These are phyloP conservation scores for Cyanoliseus patagonus DNA, from an alignment of 2,113 vertebrate species.

Conservation along the genomic window DNA sequence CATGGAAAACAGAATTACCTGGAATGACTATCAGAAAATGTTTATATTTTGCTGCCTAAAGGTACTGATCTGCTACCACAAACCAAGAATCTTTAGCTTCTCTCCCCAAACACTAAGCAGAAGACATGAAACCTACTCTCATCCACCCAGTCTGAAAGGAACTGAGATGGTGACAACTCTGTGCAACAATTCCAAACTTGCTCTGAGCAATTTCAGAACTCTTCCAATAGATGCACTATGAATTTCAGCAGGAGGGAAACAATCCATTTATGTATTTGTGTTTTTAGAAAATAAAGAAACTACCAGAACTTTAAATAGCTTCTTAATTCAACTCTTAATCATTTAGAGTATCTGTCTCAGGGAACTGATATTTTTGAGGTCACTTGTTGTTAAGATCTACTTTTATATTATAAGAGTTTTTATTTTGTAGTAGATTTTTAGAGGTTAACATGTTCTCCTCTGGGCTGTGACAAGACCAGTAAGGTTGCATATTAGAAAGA, in stretches of 20 bases:
- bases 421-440: conserved; percentile 7
- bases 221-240: neutral
- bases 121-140: neutral
- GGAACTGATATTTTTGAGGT: neutral
- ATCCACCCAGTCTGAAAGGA: neutral
- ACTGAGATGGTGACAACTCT: neutral
- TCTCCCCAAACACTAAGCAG: neutral
- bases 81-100: neutral
- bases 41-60: neutral
- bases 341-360: neutral
- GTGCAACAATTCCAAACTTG: neutral
- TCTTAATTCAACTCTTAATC: neutral
- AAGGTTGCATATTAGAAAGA: neutral
- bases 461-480: neutral
- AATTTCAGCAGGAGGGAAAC: neutral
- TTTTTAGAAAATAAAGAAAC: neutral
- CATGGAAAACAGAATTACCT: neutral
- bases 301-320: neutral
- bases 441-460: neutral
- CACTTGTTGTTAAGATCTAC: neutral
- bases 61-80: neutral
- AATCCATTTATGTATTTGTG: neutral
- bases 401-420: neutral
- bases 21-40: neutral
- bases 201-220: neutral